Conservation (phyloP, 2,888 invertebrate genomes). For the Mechanitis mazaeus region DNA sequence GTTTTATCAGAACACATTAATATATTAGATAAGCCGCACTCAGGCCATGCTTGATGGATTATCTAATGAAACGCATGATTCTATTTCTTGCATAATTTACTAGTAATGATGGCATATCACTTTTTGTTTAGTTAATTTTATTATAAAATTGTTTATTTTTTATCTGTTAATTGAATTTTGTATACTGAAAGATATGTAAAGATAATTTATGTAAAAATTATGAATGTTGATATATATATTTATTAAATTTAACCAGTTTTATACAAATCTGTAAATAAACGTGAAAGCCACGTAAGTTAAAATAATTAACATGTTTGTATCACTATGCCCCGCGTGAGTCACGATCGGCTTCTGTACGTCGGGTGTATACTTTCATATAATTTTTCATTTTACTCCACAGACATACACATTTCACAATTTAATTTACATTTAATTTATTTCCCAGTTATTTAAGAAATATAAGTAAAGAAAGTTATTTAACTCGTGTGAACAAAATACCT, state of each 20-base stretch:
- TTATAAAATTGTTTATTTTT: neutral
- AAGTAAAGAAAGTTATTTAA: no score
- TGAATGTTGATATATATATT: neutral
- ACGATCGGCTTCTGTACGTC: conserved; percentile 33
- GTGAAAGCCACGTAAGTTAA: conserved; percentile 27
- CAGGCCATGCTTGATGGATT: conserved; percentile 29
- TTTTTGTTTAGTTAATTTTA: neutral
- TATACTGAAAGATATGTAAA: no score
- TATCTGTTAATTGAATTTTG: no score
- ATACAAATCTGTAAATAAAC: conserved; percentile 24
- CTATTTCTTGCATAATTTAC: conserved; percentile 17
- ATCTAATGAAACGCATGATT: conserved; percentile 27
- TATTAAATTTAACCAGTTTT: conserved; percentile 17
- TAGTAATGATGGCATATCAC: neutral
- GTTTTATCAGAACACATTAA: conserved; percentile 54
- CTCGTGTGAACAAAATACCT: no score
- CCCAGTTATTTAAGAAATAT: no score
- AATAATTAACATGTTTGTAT: conserved; percentile 32
- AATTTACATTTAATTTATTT: neutral
- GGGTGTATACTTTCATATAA: conserved; percentile 26
- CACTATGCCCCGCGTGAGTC: conserved; percentile 32
- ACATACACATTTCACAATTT: conserved; percentile 2
- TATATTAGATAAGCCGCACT: conserved; percentile 42
- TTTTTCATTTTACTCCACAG: conserved; percentile 21
- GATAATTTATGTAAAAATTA: neutral